Evolutionary conservation across 1,140 invertebrate species (phyloP), one percentile per base, ranked within the genome.

Genomic region (Nylanderia fulva): DNA sequence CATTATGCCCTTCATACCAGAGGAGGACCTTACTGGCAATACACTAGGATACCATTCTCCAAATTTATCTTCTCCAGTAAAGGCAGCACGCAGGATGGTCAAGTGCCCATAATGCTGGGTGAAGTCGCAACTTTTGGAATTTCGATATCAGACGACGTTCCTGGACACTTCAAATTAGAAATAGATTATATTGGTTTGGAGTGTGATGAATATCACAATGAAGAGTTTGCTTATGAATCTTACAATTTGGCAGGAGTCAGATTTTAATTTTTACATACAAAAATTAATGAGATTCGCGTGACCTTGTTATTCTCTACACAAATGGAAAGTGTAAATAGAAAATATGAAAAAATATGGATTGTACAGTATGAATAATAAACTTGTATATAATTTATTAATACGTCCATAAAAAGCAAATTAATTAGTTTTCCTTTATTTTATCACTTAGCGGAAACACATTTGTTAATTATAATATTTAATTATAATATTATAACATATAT

Each of bases 1-100:
- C 95, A 96, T 89, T 99, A 97, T 95, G 95, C 97, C 0, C 92
- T 99, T 0, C 98, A 97, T 92, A 99, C 99, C 0, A 96, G 98
- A 94, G 99, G 99, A 61, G 99, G 99, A 0, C 99, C 99, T 9
- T 99, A 99, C 93, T 99, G 99, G 99, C 99, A 99, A 95, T 95
- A 97, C 80, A 96, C 97, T 0, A 98, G 98, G 97, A 98, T 99
- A 91, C 99, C 99, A 24, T 99, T 99, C 95, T 98, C 98, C 6
- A 99, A 99, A 94, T 99, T 99, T 93, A 96, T 98, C 75, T 94
- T 98, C 18, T 95, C 96, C 7, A 96, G 96, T 18, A 98, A 98
- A 95, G 99, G 98, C 5, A 93, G 97, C n/a, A 93, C 99, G 58
- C 98, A 99, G 94, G 98, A 99, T 94, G 95, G 95, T 29, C 99